Percentiles rank a stretch among this genome's conserved stretches.
Conservation (phyloP, 2,113 vertebrate genomes). For the Nerophis lumbriciformis region DNA sequence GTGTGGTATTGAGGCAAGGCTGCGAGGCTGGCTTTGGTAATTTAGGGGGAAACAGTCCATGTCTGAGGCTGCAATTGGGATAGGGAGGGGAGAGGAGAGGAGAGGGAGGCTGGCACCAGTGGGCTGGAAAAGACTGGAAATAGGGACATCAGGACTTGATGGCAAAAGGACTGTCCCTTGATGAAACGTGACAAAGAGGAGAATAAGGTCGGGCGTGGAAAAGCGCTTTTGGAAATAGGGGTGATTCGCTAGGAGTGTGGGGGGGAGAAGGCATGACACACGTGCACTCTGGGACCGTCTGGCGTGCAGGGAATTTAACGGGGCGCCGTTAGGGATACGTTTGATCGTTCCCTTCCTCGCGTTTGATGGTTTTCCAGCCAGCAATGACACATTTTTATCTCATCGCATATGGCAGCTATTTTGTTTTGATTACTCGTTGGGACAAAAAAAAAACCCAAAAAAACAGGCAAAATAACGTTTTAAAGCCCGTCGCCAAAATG, state of each 20-base stretch:
- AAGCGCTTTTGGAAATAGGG: slow-evolving; percentile 12
- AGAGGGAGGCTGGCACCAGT: slow-evolving; percentile 35
- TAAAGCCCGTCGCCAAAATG: background rate
- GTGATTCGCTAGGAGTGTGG: slow-evolving; percentile 23
- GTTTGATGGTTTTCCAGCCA: slow-evolving; percentile 3
- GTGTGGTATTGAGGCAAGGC: slow-evolving; percentile 3
- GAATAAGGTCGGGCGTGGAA: slow-evolving; percentile 24
- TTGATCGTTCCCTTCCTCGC: slow-evolving; percentile 22
- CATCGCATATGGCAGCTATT: background rate
- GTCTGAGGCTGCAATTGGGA: slow-evolving; percentile 43
- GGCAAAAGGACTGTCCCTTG: slow-evolving; percentile 29
- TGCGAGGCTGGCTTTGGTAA: slow-evolving; percentile 7
- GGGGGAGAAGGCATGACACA: slow-evolving; percentile 17
- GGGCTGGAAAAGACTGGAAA: slow-evolving; percentile 42
- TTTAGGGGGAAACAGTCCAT: slow-evolving; percentile 32
- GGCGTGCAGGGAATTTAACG: slow-evolving; percentile 21
- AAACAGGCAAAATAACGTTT: background rate
- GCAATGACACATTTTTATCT: background rate
- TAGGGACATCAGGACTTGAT: slow-evolving; percentile 18
- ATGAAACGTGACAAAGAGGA: slow-evolving; percentile 21
- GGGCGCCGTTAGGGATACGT: slow-evolving; percentile 7
- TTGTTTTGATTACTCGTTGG: background rate
- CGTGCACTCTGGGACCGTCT: slow-evolving; percentile 34
- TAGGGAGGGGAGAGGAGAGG: slow-evolving; percentile 11
- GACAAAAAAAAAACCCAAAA: slow-evolving; percentile 3